phyloP scores from a whole-genome alignment of 2,888 invertebrate species.

The Axea sp. region DNA sequence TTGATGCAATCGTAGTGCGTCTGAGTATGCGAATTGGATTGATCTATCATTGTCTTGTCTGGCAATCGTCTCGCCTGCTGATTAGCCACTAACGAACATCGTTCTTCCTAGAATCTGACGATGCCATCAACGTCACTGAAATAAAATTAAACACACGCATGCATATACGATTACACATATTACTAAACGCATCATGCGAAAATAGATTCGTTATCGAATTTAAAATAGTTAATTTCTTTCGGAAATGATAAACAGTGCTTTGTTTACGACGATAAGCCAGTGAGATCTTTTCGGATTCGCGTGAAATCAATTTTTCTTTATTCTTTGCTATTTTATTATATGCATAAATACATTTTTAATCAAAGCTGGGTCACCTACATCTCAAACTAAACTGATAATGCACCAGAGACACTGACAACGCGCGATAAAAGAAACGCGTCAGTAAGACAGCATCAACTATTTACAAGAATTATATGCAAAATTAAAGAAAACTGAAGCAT shows the following conservation, averaged over 20 bases:
- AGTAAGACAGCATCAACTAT: slow-evolving; percentile 19
- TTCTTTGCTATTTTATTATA: slow-evolving; percentile 35
- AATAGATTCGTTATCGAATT: slow-evolving; percentile 1
- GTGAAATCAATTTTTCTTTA: neutral
- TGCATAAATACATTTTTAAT: slow-evolving; percentile 23
- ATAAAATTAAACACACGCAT: slow-evolving; percentile 13
- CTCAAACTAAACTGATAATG: slow-evolving; percentile 27
- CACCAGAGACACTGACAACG: slow-evolving; percentile 35
- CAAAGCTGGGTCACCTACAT: slow-evolving; percentile 58
- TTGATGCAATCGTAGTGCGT: slow-evolving; percentile 50
- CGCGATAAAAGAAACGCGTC: slow-evolving; percentile 49
- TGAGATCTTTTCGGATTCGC: slow-evolving; percentile 8
- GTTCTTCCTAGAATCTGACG: slow-evolving; percentile 73
- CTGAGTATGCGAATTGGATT: slow-evolving; percentile 77
- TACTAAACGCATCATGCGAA: neutral
- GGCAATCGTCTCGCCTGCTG: slow-evolving; percentile 77
- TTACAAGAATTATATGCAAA: slow-evolving; percentile 10
- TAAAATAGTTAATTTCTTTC: no score
- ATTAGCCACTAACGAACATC: slow-evolving; percentile 73
- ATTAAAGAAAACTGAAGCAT: slow-evolving; percentile 16
- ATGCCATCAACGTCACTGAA: slow-evolving; percentile 54
- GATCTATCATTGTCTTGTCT: slow-evolving; percentile 79
- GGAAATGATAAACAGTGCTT: no score
- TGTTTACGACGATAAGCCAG: no score
- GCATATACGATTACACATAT: neutral